Evolutionary conservation across 2,888 invertebrate species (phyloP).

Genomic region (Dynastes hyllus): DNA sequence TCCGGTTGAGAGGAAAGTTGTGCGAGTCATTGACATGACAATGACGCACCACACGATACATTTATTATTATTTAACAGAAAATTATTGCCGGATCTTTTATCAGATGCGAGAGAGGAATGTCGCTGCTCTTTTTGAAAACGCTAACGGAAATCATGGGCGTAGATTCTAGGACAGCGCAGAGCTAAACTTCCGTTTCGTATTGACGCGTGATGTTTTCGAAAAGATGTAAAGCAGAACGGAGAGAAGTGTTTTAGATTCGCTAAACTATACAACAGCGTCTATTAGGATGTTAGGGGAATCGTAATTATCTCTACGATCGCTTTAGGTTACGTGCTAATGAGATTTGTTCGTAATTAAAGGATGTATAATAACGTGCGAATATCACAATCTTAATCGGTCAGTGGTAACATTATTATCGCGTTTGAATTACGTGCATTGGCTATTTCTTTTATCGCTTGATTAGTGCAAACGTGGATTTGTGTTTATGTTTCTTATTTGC

Average conservation of each 20-base stretch:
- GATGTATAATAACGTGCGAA: not conserved
- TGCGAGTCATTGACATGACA: conserved; percentile 38
- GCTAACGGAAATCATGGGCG: conserved; percentile 11
- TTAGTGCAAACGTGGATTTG: too few species aligned
- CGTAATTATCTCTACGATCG: too few species aligned
- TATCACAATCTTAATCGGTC: not conserved
- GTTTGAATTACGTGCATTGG: too few species aligned
- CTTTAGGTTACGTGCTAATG: too few species aligned
- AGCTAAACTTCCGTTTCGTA: not conserved
- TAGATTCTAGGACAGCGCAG: conserved; percentile 29
- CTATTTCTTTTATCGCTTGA: too few species aligned
- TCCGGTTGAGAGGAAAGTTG: conserved; percentile 45
- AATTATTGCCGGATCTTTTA: conserved; percentile 38
- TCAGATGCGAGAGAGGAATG: conserved; percentile 20
- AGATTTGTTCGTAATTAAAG: not conserved
- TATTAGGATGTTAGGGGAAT: too few species aligned
- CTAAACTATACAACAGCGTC: too few species aligned
- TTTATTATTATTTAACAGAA: conserved; percentile 30
- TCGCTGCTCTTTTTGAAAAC: not conserved
- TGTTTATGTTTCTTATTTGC: too few species aligned
- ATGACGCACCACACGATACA: conserved; percentile 11
- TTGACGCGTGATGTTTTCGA: conserved; percentile 8
- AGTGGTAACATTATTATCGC: not conserved
- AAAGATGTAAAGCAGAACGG: not conserved
- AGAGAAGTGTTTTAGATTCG: not conserved